Evolutionary conservation across 2,113 vertebrate genomes (phyloP).

Genomic region (Anguilla japonica): DNA sequence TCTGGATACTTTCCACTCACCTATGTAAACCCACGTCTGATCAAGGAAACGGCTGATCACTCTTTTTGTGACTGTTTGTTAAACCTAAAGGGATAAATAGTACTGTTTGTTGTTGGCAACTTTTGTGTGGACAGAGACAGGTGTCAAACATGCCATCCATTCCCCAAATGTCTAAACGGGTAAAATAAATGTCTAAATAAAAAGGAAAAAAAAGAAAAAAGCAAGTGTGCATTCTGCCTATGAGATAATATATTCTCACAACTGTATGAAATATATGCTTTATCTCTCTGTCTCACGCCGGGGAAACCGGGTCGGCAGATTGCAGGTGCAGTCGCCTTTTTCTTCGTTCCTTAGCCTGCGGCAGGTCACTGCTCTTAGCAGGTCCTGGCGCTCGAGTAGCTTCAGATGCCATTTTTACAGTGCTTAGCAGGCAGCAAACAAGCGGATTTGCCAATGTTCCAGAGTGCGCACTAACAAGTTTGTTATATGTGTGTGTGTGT

Average conservation of each 20-base stretch:
- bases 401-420: neutral
- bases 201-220: neutral
- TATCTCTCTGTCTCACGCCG: neutral
- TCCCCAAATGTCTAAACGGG: neutral
- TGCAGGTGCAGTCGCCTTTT: neutral
- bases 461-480: neutral
- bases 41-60: slow-evolving; percentile 20
- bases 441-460: neutral
- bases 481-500: neutral
- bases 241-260: neutral
- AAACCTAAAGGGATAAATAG: neutral
- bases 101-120: neutral
- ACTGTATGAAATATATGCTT: neutral
- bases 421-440: neutral
- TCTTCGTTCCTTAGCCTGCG: neutral
- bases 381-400: neutral
- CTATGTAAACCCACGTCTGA: neutral
- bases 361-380: neutral
- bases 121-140: neutral
- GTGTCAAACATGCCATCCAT: slow-evolving; percentile 3
- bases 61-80: neutral
- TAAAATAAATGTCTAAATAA: neutral
- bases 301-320: neutral
- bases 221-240: neutral
- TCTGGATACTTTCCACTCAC: neutral